Evolutionary conservation across 2,113 vertebrate species (phyloP).

Genomic region (Salvelinus sp.): DNA sequence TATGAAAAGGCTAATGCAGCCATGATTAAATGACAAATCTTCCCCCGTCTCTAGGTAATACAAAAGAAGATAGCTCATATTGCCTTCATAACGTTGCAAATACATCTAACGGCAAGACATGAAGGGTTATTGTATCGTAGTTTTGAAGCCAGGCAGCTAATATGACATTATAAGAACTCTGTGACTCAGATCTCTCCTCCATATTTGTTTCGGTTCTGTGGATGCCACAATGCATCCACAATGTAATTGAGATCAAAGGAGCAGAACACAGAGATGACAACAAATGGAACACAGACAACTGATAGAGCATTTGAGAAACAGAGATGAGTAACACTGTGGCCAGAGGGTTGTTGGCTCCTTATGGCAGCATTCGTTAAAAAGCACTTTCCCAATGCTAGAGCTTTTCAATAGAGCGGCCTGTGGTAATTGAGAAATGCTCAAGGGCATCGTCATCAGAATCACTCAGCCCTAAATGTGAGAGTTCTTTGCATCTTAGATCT

Average conservation of each 20-base stretch:
- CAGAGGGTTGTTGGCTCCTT: not conserved
- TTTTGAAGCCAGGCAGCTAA: slow-evolving; percentile 5
- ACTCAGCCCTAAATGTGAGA: not conserved
- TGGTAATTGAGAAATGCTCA: not conserved
- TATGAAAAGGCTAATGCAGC: slow-evolving; percentile 27
- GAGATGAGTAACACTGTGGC: not conserved
- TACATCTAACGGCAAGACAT: not conserved
- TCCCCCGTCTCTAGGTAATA: slow-evolving; percentile 18
- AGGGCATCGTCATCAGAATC: slow-evolving; percentile 10
- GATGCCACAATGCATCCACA: not conserved
- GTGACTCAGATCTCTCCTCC: not conserved
- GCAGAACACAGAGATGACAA: not conserved
- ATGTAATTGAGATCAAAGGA: slow-evolving; percentile 17
- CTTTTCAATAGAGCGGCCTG: not conserved
- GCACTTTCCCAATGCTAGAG: not conserved
- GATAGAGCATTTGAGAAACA: not conserved
- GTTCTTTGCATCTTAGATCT: slow-evolving; percentile 13
- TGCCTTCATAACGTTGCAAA: slow-evolving; percentile 17
- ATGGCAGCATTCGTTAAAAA: not conserved
- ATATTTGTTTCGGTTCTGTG: not conserved
- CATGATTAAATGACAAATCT: slow-evolving; percentile 25
- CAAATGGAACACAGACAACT: not conserved
- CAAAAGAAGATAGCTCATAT: slow-evolving; percentile 12
- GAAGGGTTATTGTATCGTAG: slow-evolving; percentile 12
- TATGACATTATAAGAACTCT: not conserved